phyloP scores from a whole-genome alignment of 2,797 vertebrate species.

The Dromococcyx pavoninus region DNA sequence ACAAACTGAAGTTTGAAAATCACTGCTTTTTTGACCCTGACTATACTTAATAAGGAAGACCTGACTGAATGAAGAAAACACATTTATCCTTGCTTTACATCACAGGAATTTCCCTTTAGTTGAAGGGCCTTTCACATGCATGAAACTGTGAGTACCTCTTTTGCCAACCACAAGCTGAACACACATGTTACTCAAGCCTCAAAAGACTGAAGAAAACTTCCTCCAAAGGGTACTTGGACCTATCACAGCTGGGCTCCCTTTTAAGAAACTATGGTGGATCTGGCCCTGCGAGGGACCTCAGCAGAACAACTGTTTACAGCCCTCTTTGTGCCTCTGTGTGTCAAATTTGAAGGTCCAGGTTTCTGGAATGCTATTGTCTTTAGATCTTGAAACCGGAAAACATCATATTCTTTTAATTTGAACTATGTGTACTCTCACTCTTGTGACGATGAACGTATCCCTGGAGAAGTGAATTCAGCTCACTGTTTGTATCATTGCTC shows the following conservation, averaged over 20 bases:
- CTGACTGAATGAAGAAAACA: not conserved
- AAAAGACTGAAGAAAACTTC: not conserved
- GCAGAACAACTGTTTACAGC: not conserved
- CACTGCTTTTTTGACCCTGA: too few relatives aligned
- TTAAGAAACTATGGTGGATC: not conserved
- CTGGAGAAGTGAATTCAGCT: not conserved
- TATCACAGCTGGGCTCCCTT: not conserved
- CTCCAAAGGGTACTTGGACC: not conserved
- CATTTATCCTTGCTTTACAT: not conserved
- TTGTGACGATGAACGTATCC: not conserved
- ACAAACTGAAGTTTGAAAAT: too few relatives aligned
- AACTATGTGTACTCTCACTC: not conserved
- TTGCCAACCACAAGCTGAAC: not conserved
- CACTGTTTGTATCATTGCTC: not conserved
- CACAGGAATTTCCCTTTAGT: not conserved
- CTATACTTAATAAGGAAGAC: too few relatives aligned
- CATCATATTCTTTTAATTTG: not conserved
- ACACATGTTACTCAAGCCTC: not conserved
- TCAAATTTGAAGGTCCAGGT: not conserved
- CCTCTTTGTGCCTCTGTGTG: too few relatives aligned
- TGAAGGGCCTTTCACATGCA: not conserved
- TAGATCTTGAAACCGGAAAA: not conserved
- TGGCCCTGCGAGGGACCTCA: not conserved
- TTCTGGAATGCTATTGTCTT: not conserved
- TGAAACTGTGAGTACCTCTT: not conserved